A percentile compares a stretch with the other conserved stretches of the same genome.
phyloP scores from a whole-genome alignment of 2,113 vertebrate species.

The Cyphomyrus plagiostoma region DNA sequence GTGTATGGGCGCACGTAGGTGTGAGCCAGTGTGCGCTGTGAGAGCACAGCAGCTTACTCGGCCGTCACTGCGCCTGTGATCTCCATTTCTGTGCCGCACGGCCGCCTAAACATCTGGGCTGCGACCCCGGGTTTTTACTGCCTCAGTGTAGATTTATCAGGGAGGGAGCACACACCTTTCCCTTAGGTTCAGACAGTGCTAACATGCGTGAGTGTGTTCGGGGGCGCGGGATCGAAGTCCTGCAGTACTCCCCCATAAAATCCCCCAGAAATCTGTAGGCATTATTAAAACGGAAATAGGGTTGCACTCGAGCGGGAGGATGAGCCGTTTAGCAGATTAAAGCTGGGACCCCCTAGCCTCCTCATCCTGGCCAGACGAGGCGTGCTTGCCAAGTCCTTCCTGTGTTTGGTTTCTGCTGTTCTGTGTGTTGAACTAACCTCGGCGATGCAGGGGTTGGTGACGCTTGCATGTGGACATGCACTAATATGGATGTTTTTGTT shows the following conservation, averaged over 20 bases:
- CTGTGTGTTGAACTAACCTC: conserved; percentile 60
- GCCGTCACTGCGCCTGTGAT: not conserved
- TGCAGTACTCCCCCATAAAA: not conserved
- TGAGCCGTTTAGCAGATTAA: not conserved
- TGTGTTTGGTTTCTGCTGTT: conserved; percentile 26
- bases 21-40: not conserved
- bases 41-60: not conserved
- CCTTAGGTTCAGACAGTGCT: not conserved
- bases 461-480: conserved; percentile 79
- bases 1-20: not conserved
- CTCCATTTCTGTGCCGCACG: not conserved
- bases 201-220: not conserved
- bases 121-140: not conserved
- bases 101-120: not conserved
- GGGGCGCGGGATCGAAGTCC: not conserved
- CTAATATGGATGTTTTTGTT: conserved; percentile 63
- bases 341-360: conserved; percentile 36
- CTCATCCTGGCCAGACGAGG: conserved; percentile 9
- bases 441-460: conserved; percentile 53
- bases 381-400: conserved; percentile 4
- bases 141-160: not conserved
- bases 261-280: not conserved
- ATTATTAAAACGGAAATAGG: not conserved
- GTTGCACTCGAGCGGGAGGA: not conserved
- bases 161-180: not conserved